Conservation (phyloP, 2,113 vertebrate species). For the Syngnathus scovelli region DNA sequence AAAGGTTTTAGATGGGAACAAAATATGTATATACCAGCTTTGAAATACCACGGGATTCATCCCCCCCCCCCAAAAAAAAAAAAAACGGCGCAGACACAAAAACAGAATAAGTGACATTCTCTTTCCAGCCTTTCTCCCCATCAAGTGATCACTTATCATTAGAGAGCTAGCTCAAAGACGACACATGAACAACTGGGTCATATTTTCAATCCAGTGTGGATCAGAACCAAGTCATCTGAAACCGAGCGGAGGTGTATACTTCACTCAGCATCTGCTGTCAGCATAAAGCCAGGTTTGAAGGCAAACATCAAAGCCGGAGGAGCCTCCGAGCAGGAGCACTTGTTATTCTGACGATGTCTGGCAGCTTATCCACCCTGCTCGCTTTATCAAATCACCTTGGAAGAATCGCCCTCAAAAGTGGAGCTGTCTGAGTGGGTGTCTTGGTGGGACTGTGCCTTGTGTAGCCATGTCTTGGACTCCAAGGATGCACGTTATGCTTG, state of each 20-base stretch:
- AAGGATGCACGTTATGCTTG: constrained; percentile 14
- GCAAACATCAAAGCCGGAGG: constrained; percentile 60
- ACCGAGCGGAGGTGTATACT: constrained; percentile 35
- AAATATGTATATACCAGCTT: constrained; percentile 30
- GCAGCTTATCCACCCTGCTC: constrained; percentile 58
- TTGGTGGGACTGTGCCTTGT: constrained; percentile 33
- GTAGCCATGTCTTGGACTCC: constrained; percentile 12
- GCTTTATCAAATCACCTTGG: constrained; percentile 68
- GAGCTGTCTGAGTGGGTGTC: constrained; percentile 42
- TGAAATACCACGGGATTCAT: constrained; percentile 11
- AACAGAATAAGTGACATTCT: constrained; percentile 10
- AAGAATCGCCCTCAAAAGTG: constrained; percentile 55
- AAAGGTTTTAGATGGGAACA: constrained; percentile 11
- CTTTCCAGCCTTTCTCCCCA: constrained; percentile 16
- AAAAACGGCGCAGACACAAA: constrained; percentile 4
- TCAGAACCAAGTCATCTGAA: constrained; percentile 44
- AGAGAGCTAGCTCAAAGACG: constrained; percentile 30
- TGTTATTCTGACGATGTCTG: constrained; percentile 67
- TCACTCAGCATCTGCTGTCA: constrained; percentile 64
- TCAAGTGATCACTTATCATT: constrained; percentile 30
- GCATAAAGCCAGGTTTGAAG: constrained; percentile 62
- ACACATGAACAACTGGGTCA: constrained; percentile 33
- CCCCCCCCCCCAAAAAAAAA: constrained; percentile 9
- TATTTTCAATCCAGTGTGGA: constrained; percentile 35
- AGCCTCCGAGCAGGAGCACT: constrained; percentile 56